These are phyloP conservation scores for Diarsia dahlii DNA, from an alignment of 2,888 invertebrate genomes.

Conservation along the genomic window DNA sequence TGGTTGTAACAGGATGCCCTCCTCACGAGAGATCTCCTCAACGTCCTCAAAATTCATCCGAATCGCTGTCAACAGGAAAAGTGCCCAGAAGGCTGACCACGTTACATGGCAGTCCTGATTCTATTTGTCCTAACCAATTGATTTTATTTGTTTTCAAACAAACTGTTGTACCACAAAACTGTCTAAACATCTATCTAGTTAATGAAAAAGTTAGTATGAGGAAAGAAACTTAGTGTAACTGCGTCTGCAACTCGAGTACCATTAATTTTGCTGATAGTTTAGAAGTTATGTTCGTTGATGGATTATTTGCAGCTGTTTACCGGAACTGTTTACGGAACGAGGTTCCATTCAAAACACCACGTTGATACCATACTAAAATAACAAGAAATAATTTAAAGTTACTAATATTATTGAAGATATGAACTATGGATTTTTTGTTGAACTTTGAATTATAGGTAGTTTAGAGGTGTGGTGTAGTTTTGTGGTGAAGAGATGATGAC, in stretches of 20 bases:
- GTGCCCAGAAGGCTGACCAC: neutral
- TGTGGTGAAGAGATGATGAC: too few species aligned
- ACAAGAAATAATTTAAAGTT: neutral
- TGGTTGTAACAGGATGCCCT: too few species aligned
- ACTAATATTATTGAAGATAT: neutral
- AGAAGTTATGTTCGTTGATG: conserved; percentile 22
- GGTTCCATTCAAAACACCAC: neutral
- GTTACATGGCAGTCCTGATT: neutral
- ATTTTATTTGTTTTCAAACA: conserved; percentile 18
- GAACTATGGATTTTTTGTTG: too few species aligned
- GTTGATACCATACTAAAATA: neutral
- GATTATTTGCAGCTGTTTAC: conserved; percentile 20
- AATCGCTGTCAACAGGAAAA: neutral
- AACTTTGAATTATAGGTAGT: neutral
- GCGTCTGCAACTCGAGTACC: conserved; percentile 16
- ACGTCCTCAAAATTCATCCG: neutral
- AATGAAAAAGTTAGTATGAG: conserved; percentile 43
- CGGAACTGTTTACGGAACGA: too few species aligned
- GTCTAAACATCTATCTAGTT: conserved; percentile 13
- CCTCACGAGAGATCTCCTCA: too few species aligned
- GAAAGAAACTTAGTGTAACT: conserved; percentile 7
- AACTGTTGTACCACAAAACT: conserved; percentile 36
- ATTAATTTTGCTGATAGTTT: conserved; percentile 27
- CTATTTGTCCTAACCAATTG: neutral
- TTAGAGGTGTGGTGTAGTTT: too few species aligned